Evolutionary conservation across 2,113 vertebrate species (phyloP).

Genomic region (Ondatra zibethicus): DNA sequence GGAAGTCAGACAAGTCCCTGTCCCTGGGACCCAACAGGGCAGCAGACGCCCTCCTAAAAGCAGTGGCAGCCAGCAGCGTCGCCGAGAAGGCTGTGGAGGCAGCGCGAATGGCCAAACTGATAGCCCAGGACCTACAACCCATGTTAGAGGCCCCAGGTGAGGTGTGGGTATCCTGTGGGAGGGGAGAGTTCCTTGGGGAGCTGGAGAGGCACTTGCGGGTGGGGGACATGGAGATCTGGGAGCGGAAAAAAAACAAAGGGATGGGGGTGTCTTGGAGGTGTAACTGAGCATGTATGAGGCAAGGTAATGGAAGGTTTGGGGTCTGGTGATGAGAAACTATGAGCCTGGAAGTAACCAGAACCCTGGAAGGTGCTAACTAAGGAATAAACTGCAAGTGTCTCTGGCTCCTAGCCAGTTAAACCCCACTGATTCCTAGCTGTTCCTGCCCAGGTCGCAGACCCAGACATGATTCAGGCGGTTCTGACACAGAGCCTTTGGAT

Average conservation of each 20-base stretch:
- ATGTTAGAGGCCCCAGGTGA: constrained; percentile 82
- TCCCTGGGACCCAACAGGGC: constrained; percentile 75
- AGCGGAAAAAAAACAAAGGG: neutral
- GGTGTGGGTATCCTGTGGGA: neutral
- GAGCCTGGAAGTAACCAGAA: neutral
- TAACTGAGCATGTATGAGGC: neutral
- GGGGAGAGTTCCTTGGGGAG: neutral
- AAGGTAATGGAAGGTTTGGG: neutral
- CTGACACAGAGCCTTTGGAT: constrained; percentile 82
- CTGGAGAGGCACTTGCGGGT: neutral
- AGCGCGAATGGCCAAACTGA: constrained; percentile 82
- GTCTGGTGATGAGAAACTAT: neutral
- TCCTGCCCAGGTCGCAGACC: constrained; percentile 74
- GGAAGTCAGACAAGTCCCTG: neutral
- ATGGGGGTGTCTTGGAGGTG: neutral
- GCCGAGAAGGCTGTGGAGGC: constrained; percentile 84
- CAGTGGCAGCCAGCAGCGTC: constrained; percentile 77
- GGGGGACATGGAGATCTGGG: neutral
- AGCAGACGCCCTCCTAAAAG: constrained; percentile 84
- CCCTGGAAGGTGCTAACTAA: neutral
- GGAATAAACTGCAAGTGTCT: neutral
- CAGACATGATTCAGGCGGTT: constrained; percentile 82
- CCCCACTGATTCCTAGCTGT: constrained; percentile 57
- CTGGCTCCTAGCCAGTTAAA: neutral
- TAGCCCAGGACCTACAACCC: constrained; percentile 84